These are phyloP conservation scores for human DNA, from an alignment of 2,113 vertebrate genomes.

Conservation along the genomic window DNA sequence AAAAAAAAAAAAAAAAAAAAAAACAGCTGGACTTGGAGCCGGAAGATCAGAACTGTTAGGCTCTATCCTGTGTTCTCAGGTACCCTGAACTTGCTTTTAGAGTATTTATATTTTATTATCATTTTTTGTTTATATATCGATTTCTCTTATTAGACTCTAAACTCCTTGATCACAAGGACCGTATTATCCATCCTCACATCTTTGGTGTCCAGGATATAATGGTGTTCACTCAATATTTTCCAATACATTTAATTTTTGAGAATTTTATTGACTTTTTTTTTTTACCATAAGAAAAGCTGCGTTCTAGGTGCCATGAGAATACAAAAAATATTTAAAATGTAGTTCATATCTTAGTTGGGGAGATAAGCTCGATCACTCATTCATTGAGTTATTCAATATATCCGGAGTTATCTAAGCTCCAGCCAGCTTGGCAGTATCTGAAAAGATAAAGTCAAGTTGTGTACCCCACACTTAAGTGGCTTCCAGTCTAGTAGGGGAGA, in stretches of 20 bases:
- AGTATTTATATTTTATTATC: not conserved
- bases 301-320: not conserved
- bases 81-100: not conserved
- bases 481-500: not conserved
- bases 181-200: not conserved
- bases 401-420: not conserved
- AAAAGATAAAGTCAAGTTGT: not conserved
- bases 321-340: not conserved
- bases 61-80: not conserved
- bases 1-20: no score
- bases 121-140: not conserved
- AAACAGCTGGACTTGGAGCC: not conserved
- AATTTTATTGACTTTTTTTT: not conserved
- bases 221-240: not conserved
- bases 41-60: not conserved
- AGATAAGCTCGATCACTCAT: not conserved
- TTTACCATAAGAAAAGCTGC: not conserved
- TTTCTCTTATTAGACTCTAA: not conserved
- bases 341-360: not conserved
- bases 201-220: not conserved
- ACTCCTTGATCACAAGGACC: not conserved
- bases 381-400: not conserved
- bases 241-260: conserved; percentile 2
- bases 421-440: not conserved
- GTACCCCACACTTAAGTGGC: not conserved